Evolutionary conservation across 2,888 invertebrate genomes (phyloP), one percentile per base, ranked within the genome.

Genomic region (Orthosia gothica): DNA sequence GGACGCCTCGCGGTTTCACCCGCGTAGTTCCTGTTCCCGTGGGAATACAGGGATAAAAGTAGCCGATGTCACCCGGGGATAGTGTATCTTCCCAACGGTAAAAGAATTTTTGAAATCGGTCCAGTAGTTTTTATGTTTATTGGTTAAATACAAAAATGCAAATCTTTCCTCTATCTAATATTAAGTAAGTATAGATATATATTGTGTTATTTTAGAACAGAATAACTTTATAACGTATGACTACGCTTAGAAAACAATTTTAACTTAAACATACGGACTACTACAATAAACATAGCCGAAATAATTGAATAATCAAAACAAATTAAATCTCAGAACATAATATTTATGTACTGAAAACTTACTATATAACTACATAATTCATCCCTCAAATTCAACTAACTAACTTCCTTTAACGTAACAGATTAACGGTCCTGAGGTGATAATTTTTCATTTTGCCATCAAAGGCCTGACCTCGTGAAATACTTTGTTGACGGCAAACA

Each of bases 401-500:
- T 13, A 18, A 45, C 61, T 61, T 11, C 57, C 55, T 4, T 20
- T 7, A 23, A 63, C 67, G 63, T 70, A 74, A 81, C 69, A 55
- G 54, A 74, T 70, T 63, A 69, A 66, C 54, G 61, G 52, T 52
- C 54, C 45, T 47, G 16, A 70, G 64, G 76, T 57, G 62, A 78
- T 75, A 79, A 86, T 84, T 84, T 85, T 84, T 85, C 82, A 85
- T 77, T 87, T 84, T 62, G 47, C 65, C 68, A 58, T 79, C 61
- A 75, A 82, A 83, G 58, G 49, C 58, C 62, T 64, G 75, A 67
- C 70, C 71, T 75, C 79, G 59, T 79, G 78, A 74, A 85, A 82
- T 79, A 79, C 67, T 74, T 79, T 77, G 84, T 85, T 79, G 79
- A 72, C 76, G 82, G 71, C 82, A 79, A 82, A 84, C 84, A 81